Conservation (phyloP, 2,888 invertebrate genomes). For the Lasioglossum vierecki region DNA sequence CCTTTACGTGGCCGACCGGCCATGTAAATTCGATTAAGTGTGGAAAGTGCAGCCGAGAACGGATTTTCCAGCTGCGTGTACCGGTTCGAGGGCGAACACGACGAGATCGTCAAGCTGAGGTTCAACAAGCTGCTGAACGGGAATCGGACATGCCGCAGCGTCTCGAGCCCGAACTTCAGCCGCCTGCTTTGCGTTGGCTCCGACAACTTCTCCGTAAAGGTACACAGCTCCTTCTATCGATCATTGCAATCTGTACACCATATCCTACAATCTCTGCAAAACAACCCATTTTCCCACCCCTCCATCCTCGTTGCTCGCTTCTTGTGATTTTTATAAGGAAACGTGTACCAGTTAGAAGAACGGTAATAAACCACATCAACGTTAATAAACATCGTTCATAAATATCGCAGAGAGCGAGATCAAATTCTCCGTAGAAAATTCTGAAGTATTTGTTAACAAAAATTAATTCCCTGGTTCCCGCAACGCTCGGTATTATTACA, state of each 20-base stretch:
- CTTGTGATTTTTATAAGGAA: too few species aligned
- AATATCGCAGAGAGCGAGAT: neutral
- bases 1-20: constrained; percentile 63
- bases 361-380: too few species aligned
- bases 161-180: constrained; percentile 80
- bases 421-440: neutral
- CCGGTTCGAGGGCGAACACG: constrained; percentile 93
- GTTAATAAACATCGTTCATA: too few species aligned
- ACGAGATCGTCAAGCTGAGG: constrained; percentile 91
- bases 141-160: constrained; percentile 81
- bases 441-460: neutral
- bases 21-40: constrained; percentile 68
- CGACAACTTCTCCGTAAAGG: constrained; percentile 80
- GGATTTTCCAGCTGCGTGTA: constrained; percentile 90
- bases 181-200: constrained; percentile 81
- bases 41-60: constrained; percentile 66
- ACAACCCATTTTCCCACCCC: neutral
- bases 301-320: neutral
- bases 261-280: neutral
- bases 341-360: too few species aligned
- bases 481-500: neutral
- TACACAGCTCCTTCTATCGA: constrained; percentile 47
- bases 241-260: neutral
- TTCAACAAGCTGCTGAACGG: constrained; percentile 89
- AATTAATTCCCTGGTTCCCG: neutral